These are phyloP conservation scores for Halictus ligatus DNA, from an alignment of 2,888 invertebrate species.

Conservation along the genomic window DNA sequence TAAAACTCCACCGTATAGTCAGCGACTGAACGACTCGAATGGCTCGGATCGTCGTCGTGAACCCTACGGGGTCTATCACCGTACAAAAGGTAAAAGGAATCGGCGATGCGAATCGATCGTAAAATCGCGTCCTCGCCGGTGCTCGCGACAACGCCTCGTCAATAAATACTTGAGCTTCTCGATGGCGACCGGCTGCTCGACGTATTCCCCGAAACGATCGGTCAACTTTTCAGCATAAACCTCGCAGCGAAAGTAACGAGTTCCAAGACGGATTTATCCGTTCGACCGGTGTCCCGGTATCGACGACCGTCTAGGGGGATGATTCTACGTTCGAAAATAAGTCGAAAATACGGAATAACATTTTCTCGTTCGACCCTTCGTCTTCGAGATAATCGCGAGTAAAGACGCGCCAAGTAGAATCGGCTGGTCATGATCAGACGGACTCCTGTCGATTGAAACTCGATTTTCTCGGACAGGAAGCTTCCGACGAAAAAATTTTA, in stretches of 20 bases:
- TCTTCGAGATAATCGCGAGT: no score
- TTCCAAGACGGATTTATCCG: slow-evolving; percentile 24
- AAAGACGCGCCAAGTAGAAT: no score
- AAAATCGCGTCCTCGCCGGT: slow-evolving; percentile 58
- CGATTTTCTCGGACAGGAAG: no score
- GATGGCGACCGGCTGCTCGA: slow-evolving; percentile 4
- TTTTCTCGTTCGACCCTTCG: no score
- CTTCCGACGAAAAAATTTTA: no score
- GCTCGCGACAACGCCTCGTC: slow-evolving; percentile 49
- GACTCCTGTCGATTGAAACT: no score
- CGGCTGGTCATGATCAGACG: no score
- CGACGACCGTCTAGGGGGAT: no score
- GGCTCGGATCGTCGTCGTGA: slow-evolving; percentile 61
- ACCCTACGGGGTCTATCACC: slow-evolving; percentile 53
- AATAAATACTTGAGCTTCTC: slow-evolving; percentile 63
- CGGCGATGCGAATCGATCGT: slow-evolving; percentile 68
- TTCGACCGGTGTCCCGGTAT: no score
- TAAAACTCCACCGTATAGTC: slow-evolving; percentile 72
- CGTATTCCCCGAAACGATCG: slow-evolving; percentile 41
- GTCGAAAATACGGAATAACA: no score
- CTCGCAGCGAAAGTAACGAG: slow-evolving; percentile 53
- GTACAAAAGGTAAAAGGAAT: slow-evolving; percentile 60
- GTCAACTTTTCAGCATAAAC: slow-evolving; percentile 55
- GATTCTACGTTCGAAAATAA: no score
- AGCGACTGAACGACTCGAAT: slow-evolving; percentile 65